Base-by-base conservation (phyloP, 1,140 invertebrate species). In the Lethrus apterus region DNA sequence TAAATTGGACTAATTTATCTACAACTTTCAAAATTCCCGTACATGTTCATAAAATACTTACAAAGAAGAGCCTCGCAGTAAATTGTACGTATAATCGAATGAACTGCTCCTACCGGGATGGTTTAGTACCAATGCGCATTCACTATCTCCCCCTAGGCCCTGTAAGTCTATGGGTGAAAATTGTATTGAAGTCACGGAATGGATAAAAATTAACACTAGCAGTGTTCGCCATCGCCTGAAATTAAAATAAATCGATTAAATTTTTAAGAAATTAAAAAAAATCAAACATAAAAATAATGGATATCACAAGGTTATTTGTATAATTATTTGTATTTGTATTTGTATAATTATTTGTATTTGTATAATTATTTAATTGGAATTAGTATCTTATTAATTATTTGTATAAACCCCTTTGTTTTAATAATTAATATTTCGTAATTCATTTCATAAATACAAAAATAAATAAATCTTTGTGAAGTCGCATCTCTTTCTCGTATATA, bases 11-110 rank as follows among this genome's bases (percentile, higher is more conserved):
- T n/a, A n/a, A n/a, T n/a, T n/a, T n/a, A n/a, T n/a, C n/a, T n/a
- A n/a, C n/a, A n/a, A n/a, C n/a, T n/a, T n/a, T n/a, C n/a, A n/a
- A n/a, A n/a, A n/a, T n/a, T n/a, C n/a, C n/a, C n/a, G n/a, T n/a
- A n/a, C n/a, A n/a, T n/a, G n/a, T n/a, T n/a, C n/a, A n/a, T n/a
- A n/a, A n/a, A n/a, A n/a, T 67, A 81, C 80, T 83, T 71, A 83
- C 81, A 75, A 68, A 32, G 71, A 59, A 9, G 63, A 69, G 50
- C 81, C 84, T 56, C 85, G 76, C 4, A 90, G 73, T 38, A 88
- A 72, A 68, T 90, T 89, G 44, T 84, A 77, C 54, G 82, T 84
- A 63, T 89, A 89, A 65, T 90, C 86, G 58, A 83, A 89, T 19
- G 81, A 76, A 48, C 78, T 86, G 46, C 81, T 83, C 52, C 83